Conservation (phyloP, 2,888 invertebrate genomes). For the Campoplex capitator region DNA sequence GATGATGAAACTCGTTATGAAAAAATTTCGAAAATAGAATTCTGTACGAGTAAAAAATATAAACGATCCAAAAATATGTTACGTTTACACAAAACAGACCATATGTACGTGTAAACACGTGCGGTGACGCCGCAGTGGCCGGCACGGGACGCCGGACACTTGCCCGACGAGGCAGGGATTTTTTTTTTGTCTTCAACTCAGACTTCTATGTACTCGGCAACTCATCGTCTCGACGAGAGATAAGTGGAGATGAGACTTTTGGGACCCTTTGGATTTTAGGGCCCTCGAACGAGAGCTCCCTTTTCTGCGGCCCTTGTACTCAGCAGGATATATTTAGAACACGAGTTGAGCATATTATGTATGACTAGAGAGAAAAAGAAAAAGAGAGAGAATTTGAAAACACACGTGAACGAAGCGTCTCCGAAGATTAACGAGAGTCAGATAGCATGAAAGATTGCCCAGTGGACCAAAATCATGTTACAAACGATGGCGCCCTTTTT, state of each 20-base stretch:
- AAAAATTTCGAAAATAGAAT: not conserved
- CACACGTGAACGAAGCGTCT: conserved; percentile 59
- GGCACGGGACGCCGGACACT: conserved; percentile 72
- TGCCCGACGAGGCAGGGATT: conserved; percentile 66
- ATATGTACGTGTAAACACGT: conserved; percentile 26
- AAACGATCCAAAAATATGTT: not conserved
- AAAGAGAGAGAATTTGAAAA: conserved; percentile 18
- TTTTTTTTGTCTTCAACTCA: conserved; percentile 46
- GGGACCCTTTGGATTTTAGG: conserved; percentile 66
- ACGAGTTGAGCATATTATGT: conserved; percentile 41
- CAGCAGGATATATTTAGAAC: conserved; percentile 69
- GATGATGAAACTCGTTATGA: not conserved
- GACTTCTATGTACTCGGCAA: conserved; percentile 32
- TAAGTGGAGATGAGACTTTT: conserved; percentile 69
- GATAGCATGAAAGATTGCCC: conserved; percentile 44
- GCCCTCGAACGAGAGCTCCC: conserved; percentile 34
- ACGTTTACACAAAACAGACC: not conserved
- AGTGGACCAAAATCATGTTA: conserved; percentile 49
- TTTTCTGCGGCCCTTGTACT: conserved; percentile 24
- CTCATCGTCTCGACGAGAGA: conserved; percentile 63
- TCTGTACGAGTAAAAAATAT: not conserved
- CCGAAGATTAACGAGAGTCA: conserved; percentile 63
- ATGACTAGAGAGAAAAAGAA: conserved; percentile 5
- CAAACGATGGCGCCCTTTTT: conserved; percentile 57
- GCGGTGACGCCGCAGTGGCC: conserved; percentile 68